Evolutionary conservation across 2,797 vertebrate genomes (phyloP).

Genomic region (Pseudopleuronectes americanus): DNA sequence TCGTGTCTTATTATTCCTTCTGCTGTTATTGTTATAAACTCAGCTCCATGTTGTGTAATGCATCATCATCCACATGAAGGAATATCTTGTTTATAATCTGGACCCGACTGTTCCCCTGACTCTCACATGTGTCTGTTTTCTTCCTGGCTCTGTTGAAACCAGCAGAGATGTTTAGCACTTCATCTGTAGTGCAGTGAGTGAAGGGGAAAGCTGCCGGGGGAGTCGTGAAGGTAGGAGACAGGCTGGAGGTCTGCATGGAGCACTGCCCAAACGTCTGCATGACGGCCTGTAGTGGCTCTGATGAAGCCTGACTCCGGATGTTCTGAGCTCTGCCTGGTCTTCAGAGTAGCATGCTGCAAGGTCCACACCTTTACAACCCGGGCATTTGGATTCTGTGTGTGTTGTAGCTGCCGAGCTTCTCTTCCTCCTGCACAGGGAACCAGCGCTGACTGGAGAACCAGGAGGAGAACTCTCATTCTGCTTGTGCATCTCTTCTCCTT

Average conservation of each 20-base stretch:
- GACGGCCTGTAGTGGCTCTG: conserved; percentile 49
- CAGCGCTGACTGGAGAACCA: background rate
- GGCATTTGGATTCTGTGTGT: conserved; percentile 53
- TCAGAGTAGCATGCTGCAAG: conserved; percentile 58
- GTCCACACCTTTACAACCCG: conserved; percentile 38
- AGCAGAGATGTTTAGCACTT: conserved; percentile 69
- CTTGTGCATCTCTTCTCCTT: conserved; percentile 20
- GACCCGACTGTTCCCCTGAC: conserved; percentile 7
- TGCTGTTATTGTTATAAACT: background rate
- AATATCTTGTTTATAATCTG: conserved; percentile 10
- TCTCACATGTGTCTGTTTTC: conserved; percentile 29
- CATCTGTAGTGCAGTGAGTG: conserved; percentile 71
- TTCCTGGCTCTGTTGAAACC: conserved; percentile 66
- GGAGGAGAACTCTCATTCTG: conserved; percentile 8
- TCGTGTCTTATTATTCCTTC: background rate
- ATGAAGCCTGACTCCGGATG: conserved; percentile 34
- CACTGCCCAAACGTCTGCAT: conserved; percentile 60
- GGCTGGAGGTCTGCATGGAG: conserved; percentile 68
- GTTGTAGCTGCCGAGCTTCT: conserved; percentile 28
- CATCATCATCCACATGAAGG: background rate
- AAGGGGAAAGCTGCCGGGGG: conserved; percentile 59
- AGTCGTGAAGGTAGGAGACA: conserved; percentile 69
- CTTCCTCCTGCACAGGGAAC: conserved; percentile 32
- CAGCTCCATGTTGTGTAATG: background rate
- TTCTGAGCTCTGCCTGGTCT: conserved; percentile 22